Evolutionary conservation across 2,888 invertebrate genomes (phyloP).

Genomic region (Morinoia aosen): DNA sequence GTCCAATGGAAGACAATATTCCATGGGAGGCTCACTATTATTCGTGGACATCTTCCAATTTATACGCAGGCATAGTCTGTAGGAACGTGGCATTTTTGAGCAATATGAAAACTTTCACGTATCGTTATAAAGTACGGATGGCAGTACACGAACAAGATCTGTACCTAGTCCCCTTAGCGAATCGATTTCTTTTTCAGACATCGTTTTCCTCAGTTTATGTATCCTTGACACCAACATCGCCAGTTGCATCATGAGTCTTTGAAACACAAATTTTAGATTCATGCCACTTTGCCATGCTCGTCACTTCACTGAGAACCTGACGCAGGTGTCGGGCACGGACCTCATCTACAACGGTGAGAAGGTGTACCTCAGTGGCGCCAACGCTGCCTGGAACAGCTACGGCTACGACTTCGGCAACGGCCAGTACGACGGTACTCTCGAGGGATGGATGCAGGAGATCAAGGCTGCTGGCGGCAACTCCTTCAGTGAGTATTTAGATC

Average conservation of each 20-base stretch:
- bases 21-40: too few species aligned
- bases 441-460: slow-evolving; percentile 68
- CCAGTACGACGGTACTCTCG: slow-evolving; percentile 67
- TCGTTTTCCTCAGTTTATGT: background rate
- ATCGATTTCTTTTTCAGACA: background rate
- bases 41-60: too few species aligned
- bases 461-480: slow-evolving; percentile 69
- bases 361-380: slow-evolving; percentile 69
- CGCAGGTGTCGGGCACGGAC: slow-evolving; percentile 65
- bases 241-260: background rate
- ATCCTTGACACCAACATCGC: background rate
- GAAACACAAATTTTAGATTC: background rate
- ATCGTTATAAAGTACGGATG: too few species aligned
- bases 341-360: slow-evolving; percentile 68
- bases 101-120: too few species aligned
- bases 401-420: slow-evolving; percentile 70
- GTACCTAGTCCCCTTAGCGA: background rate
- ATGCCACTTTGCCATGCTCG: background rate
- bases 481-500: slow-evolving; percentile 55
- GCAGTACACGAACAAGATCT: too few species aligned
- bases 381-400: slow-evolving; percentile 70
- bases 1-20: too few species aligned
- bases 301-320: background rate
- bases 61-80: too few species aligned
- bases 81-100: too few species aligned